Percentiles rank a stretch among this genome's conserved stretches.
These are phyloP conservation scores for Lutjanus argentimaculatus DNA, from an alignment of 2,797 vertebrate species.

Conservation along the genomic window DNA sequence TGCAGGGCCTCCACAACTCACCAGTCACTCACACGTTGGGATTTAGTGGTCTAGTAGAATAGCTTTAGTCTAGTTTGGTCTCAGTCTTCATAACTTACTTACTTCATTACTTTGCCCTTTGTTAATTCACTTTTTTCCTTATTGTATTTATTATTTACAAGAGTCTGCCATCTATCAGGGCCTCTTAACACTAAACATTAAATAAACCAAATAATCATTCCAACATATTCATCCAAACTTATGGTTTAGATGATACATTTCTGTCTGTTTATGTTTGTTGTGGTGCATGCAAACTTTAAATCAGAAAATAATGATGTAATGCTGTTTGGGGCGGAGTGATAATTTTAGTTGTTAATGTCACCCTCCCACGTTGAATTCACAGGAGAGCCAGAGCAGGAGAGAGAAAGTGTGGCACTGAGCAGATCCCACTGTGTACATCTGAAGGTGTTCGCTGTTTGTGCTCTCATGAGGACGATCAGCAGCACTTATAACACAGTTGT, in stretches of 20 bases:
- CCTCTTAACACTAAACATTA: neutral
- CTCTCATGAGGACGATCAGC: too few species aligned
- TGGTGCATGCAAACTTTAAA: too few species aligned
- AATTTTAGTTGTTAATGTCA: slow-evolving; percentile 52
- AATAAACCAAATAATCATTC: neutral
- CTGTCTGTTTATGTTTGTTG: too few species aligned
- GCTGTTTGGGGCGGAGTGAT: slow-evolving; percentile 16
- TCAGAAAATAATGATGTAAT: neutral
- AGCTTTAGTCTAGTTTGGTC: neutral
- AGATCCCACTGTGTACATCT: neutral
- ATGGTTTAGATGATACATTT: neutral
- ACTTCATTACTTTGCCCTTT: too few species aligned
- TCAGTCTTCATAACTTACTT: neutral
- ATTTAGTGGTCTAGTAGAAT: neutral
- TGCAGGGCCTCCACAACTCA: too few species aligned
- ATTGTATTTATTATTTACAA: neutral
- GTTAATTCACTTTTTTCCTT: neutral
- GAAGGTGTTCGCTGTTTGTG: neutral
- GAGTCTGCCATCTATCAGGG: neutral
- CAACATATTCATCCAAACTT: neutral
- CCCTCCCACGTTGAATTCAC: slow-evolving; percentile 52
- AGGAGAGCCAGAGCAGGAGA: slow-evolving; percentile 23
- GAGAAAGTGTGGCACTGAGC: slow-evolving; percentile 10
- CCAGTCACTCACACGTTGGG: too few species aligned
- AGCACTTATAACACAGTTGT: neutral